Evolutionary conservation across 2,888 invertebrate genomes (phyloP).

Genomic region (Lasioglossum zephyrum): DNA sequence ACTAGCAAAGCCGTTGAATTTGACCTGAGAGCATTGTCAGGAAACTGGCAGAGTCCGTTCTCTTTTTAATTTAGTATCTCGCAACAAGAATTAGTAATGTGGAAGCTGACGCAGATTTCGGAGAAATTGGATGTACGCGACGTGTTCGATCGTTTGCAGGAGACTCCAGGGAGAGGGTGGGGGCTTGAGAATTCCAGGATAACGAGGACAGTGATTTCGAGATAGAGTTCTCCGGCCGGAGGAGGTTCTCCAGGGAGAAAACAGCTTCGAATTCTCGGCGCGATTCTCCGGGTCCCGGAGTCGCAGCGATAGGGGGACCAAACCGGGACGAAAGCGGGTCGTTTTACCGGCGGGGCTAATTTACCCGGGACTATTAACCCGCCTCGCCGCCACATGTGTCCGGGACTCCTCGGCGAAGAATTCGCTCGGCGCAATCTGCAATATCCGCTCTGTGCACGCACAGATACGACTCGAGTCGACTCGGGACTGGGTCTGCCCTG

Average conservation of each 20-base stretch:
- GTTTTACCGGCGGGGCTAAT: not conserved
- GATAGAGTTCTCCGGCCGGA: not conserved
- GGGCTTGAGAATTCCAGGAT: not conserved
- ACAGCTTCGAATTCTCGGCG: slow-evolving; percentile 1
- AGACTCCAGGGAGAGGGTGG: not conserved
- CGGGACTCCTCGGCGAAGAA: not conserved
- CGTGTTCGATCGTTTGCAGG: not conserved
- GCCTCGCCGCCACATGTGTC: slow-evolving; percentile 9
- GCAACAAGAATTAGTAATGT: not conserved
- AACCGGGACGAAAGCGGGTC: not conserved
- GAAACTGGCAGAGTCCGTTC: too few relatives aligned
- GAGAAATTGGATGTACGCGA: not conserved
- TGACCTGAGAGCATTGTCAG: too few relatives aligned
- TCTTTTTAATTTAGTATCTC: not conserved
- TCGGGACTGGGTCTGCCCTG: slow-evolving; percentile 49
- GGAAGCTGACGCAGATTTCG: not conserved
- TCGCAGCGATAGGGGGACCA: not conserved
- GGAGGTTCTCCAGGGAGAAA: not conserved
- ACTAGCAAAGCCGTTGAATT: too few relatives aligned
- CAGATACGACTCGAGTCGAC: not conserved
- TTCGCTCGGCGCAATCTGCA: slow-evolving; percentile 34
- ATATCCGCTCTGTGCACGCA: slow-evolving; percentile 2
- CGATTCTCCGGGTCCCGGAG: not conserved
- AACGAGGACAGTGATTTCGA: not conserved
- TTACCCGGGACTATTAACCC: slow-evolving; percentile 18